phyloP scores from a whole-genome alignment of 2,113 vertebrate genomes.

The Cryptotis parvus region DNA sequence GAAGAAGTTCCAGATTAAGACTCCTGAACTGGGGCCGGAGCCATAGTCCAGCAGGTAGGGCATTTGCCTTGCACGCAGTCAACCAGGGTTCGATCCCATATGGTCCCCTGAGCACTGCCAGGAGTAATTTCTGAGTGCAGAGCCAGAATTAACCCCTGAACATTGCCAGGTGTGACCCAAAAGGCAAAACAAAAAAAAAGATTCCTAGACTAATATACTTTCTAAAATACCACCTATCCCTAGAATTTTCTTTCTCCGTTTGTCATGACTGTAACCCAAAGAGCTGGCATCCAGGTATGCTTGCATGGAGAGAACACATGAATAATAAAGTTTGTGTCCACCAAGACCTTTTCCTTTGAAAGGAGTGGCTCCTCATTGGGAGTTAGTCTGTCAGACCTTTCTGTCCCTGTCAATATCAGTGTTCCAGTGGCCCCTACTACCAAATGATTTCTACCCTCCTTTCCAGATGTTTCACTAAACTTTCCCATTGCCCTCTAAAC shows the following conservation, averaged over 20 bases:
- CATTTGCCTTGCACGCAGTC: too few species aligned
- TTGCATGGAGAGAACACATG: not conserved
- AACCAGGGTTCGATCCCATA: too few species aligned
- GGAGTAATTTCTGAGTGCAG: too few species aligned
- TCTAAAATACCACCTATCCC: not conserved
- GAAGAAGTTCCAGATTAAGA: not conserved
- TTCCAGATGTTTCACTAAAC: not conserved
- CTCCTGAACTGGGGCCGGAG: too few species aligned
- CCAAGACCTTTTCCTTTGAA: not conserved
- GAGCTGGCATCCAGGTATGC: not conserved
- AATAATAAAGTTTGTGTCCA: not conserved
- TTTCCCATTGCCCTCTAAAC: not conserved
- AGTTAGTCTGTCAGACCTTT: not conserved
- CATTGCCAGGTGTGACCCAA: too few species aligned
- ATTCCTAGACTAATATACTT: not conserved
- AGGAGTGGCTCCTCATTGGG: not conserved
- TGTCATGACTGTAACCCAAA: not conserved
- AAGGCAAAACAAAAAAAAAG: too few species aligned
- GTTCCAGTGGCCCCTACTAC: not conserved
- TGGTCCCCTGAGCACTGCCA: too few species aligned
- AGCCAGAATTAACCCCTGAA: too few species aligned
- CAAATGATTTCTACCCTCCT: not conserved
- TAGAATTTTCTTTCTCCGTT: not conserved
- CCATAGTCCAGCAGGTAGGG: too few species aligned
- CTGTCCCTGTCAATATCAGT: not conserved